Evolutionary conservation across 2,797 vertebrate genomes (phyloP), one percentile per base, ranked within the genome.

Genomic region (Dendrocincla fuliginosa): DNA sequence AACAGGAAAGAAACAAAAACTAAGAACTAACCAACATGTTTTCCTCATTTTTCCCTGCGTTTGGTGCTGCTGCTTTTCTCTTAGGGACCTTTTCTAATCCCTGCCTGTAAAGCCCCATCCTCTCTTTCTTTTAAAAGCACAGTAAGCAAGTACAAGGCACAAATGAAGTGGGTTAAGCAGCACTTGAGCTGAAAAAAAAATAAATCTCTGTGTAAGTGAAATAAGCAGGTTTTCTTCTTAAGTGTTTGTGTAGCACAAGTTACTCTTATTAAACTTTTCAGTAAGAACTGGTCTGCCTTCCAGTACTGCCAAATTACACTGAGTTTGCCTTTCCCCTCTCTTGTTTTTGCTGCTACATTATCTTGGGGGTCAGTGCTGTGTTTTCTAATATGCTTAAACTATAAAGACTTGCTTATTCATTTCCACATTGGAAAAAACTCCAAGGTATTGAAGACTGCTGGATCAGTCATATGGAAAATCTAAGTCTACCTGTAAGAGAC

Each of bases 141-240:
- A 56, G 28, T 44, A 87, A 69, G 50, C 13, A 4, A 77, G 11
- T 7, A 27, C 3, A 56, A 89, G 83, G 16, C 13, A 69, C 25
- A 79, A 68, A 49, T 13, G 7, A 70, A 88, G 22, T 1, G 2
- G 15, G 14, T 64, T 61, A 86, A 78, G 11, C 20, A 67, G 32
- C 19, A 57, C 13, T 37, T 35, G 32, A 22, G 5, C 16, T 78
- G 59, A 89, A 52, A 10, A 69, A 63, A 67, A 1, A 67, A 77
- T 1, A 32, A 5, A 1, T 2, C 2, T 42, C 23, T 37, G 10
- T 7, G 0, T 16, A 67, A 41, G 8, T 24, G 28, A 41, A 65
- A 47, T 19, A 78, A 60, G 4, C 4, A 20, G 23, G 5, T 53
- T 32, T 35, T 42, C 47, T 57, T 41, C 37, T n/a, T 4, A 84